Base-by-base conservation (phyloP, 2,888 invertebrate genomes). In the Adela reaumurella region DNA sequence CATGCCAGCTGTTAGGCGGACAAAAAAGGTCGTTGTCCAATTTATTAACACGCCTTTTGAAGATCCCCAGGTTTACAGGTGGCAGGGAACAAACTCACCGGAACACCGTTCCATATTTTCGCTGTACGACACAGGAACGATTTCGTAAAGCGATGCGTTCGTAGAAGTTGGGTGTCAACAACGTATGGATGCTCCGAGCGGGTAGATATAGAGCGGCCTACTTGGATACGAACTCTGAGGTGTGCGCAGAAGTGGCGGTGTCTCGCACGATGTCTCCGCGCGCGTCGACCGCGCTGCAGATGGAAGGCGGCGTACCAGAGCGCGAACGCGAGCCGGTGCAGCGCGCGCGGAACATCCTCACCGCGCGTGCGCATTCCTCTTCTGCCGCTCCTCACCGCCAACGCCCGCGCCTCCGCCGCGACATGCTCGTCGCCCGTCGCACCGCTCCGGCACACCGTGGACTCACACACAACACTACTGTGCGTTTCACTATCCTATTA, bases 271-370 rank as follows among this genome's bases (percentile, higher is more conserved):
- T 24, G 35, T 35, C 35, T 8, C 3, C 35, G 35, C 11, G 6
- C 35, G 35, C 52, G 56, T 60, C 52, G 52, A 59, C 70, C 71
- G 60, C 81, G 67, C 65, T 88, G 87, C 55, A 89, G 80, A 62
- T 87, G 83, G 63, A 89, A 84, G 43, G 88, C 86, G 49, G 86
- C 87, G 57, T 88, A 85, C 88, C 88, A 89, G 52, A 89, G 77
- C 24, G 88, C 87, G 61, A 89, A 88, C 41, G 89, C 89, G 29
- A 89, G 82, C 50, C 87, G 81, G 59, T 88, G 87, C 53, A 89
- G 72, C 56, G 87, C 74, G 51, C 83, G 82, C 55, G 82, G 82
- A 11, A 84, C 83, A 46, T 84, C 82, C 57, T 69, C 70, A 50
- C 72, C 71, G 48, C 58, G 58, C 52, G 59, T 59, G 58, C 59